A percentile compares a stretch with the other conserved stretches of the same genome.
Evolutionary conservation across 2,113 vertebrate species (phyloP).

Genomic region (Carassius gibelio): DNA sequence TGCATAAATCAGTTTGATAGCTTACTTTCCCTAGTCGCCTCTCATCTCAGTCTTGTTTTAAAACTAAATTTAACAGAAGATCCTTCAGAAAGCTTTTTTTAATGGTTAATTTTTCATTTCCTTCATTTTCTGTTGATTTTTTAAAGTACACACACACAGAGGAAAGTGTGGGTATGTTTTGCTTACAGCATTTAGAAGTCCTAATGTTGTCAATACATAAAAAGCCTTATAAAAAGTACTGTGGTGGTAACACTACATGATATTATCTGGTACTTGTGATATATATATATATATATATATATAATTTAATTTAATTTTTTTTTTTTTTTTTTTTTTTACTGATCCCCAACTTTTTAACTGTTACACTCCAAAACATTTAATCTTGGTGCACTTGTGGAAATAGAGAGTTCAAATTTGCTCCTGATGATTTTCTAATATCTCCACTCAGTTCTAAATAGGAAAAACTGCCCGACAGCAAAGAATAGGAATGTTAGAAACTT

Average conservation of each 20-base stretch:
- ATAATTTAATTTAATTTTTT: too few relatives aligned
- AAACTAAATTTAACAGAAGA: neutral
- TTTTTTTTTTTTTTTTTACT: too few relatives aligned
- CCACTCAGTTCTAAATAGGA: neutral
- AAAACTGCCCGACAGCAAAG: neutral
- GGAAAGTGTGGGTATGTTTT: neutral
- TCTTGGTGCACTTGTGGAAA: neutral
- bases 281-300: too few relatives aligned
- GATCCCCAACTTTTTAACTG: neutral
- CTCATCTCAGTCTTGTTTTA: neutral
- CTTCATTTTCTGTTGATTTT: neutral
- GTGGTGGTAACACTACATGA: neutral
- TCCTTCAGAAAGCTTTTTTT: neutral
- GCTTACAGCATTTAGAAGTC: neutral
- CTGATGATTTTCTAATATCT: neutral
- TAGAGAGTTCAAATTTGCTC: neutral
- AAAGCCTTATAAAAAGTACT: neutral
- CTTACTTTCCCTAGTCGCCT: slow-evolving; percentile 1
- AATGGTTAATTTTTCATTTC: neutral
- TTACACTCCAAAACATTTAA: neutral
- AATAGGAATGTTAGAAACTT: neutral
- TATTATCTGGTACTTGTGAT: neutral
- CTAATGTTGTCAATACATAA: neutral
- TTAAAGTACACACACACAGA: neutral
- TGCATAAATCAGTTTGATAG: neutral